Evolutionary conservation across 1,140 invertebrate species (phyloP).

Genomic region (Drosophila sproati): DNA sequence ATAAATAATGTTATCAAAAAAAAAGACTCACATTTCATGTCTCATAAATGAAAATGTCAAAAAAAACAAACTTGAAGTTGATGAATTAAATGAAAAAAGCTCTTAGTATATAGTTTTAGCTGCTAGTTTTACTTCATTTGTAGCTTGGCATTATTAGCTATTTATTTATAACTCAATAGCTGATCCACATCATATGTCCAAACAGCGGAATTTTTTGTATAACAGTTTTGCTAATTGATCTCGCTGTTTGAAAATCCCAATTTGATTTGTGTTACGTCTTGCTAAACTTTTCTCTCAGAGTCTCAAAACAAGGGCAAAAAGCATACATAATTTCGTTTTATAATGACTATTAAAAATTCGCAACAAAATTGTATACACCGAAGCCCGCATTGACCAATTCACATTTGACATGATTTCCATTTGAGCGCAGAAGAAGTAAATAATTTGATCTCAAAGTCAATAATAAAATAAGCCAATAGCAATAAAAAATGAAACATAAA

Average conservation of each 20-base stretch:
- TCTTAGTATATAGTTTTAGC: not conserved
- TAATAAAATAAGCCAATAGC: conserved; percentile 16
- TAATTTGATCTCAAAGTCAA: conserved; percentile 18
- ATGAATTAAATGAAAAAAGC: too few relatives aligned
- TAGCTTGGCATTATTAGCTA: not conserved
- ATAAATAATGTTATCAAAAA: too few relatives aligned
- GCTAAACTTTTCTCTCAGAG: too few relatives aligned
- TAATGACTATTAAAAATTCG: conserved; percentile 36
- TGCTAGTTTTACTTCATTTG: not conserved
- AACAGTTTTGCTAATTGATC: too few relatives aligned
- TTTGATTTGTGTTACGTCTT: conserved; percentile 46
- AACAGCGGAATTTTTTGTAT: too few relatives aligned
- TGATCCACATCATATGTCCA: too few relatives aligned
- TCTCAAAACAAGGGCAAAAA: conserved; percentile 12
- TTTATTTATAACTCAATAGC: too few relatives aligned
- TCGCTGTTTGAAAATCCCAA: conserved; percentile 42
- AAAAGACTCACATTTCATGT: too few relatives aligned
- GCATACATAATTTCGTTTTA: conserved; percentile 12
- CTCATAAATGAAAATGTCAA: too few relatives aligned
- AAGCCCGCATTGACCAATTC: conserved; percentile 27
- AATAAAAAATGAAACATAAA: conserved; percentile 17
- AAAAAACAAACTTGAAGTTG: too few relatives aligned
- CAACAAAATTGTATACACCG: conserved; percentile 40
- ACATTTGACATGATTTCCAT: conserved; percentile 24
- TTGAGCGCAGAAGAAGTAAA: conserved; percentile 5